phyloP scores from a whole-genome alignment of 53 echinoderm and acorn worm species.

The Mesocentrotus franciscanus region DNA sequence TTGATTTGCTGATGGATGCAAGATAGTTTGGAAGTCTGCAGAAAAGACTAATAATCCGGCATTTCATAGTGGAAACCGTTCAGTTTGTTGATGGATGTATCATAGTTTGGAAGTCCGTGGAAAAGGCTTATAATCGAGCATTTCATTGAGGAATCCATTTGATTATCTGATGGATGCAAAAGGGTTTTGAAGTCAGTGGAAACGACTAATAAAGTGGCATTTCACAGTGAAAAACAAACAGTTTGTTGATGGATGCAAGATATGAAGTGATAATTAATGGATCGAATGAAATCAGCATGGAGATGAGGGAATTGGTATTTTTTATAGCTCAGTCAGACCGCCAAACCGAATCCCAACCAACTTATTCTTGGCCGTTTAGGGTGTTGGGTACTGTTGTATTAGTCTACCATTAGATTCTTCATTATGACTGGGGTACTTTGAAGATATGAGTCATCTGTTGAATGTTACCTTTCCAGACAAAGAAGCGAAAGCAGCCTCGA shows the following conservation, averaged over 20 bases:
- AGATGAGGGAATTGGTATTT: neutral
- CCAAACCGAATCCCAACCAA: too few relatives aligned
- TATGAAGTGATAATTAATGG: too few relatives aligned
- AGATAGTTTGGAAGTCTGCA: neutral
- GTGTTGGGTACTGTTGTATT: too few relatives aligned
- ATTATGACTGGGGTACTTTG: too few relatives aligned
- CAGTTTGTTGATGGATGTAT: constrained; percentile 58
- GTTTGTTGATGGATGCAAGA: constrained; percentile 62
- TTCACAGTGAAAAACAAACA: constrained; percentile 19
- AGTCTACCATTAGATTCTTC: too few relatives aligned
- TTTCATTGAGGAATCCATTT: neutral
- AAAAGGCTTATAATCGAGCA: neutral
- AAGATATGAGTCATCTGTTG: neutral
- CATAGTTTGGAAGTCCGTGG: neutral
- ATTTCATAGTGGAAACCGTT: constrained; percentile 35
- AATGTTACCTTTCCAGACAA: neutral
- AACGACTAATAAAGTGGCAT: neutral
- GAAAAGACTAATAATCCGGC: neutral
- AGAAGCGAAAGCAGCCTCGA: neutral
- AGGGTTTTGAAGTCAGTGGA: neutral
- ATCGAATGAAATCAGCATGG: neutral
- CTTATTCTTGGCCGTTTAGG: too few relatives aligned
- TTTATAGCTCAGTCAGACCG: neutral
- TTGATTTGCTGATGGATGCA: neutral
- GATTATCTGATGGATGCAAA: neutral